phyloP scores from a whole-genome alignment of 2,888 invertebrate genomes.

The Platerodrilus igneus region DNA sequence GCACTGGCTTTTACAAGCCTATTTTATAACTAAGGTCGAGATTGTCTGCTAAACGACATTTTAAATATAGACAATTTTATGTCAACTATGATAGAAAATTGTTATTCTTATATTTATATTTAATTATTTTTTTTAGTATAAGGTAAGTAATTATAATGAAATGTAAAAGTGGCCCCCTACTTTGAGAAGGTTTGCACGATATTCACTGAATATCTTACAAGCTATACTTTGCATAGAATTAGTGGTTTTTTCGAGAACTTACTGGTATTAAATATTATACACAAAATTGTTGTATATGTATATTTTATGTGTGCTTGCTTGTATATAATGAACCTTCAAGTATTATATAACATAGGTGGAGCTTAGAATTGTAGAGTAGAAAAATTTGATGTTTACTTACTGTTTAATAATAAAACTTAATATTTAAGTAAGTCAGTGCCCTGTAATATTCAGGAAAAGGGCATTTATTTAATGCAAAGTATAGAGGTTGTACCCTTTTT shows the following conservation, averaged over 20 bases:
- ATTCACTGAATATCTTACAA: conserved; percentile 53
- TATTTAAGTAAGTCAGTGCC: conserved; percentile 27
- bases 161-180: conserved; percentile 25
- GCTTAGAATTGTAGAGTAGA: not conserved
- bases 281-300: no score
- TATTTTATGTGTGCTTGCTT: no score
- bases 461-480: conserved; percentile 91
- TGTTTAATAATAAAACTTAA: not conserved
- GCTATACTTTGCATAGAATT: conserved; percentile 92
- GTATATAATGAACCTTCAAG: not conserved
- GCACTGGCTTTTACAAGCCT: no score
- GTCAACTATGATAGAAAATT: no score
- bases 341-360: not conserved
- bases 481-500: conserved; percentile 71
- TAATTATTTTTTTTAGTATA: no score
- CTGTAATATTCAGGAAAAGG: conserved; percentile 56
- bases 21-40: no score
- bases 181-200: conserved; percentile 29
- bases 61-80: no score
- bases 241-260: conserved; percentile 73
- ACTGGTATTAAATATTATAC: conserved; percentile 14
- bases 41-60: no score
- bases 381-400: not conserved
- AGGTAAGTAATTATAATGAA: no score
- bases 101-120: no score